phyloP scores from a whole-genome alignment of 2,888 invertebrate genomes.

The Apodemia duryi region DNA sequence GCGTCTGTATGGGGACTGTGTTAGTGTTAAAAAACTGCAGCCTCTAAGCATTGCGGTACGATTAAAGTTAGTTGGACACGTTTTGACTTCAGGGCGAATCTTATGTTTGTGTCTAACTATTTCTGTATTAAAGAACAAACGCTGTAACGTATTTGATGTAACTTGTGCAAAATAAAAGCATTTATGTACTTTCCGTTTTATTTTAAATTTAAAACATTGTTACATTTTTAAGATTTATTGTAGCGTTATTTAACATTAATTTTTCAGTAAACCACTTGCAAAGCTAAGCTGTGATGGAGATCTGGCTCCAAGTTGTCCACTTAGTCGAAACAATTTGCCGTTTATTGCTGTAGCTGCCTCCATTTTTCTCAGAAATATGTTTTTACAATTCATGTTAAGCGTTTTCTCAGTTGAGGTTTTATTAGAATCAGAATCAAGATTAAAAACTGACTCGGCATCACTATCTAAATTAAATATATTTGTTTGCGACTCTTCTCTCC shows the following conservation, averaged over 20 bases:
- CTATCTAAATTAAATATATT: slow-evolving; percentile 56
- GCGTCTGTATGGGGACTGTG: too few relatives aligned
- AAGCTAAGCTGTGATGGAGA: slow-evolving; percentile 58
- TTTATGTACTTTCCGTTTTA: slow-evolving; percentile 18
- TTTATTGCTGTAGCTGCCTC: slow-evolving; percentile 65
- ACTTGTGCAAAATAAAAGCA: slow-evolving; percentile 16
- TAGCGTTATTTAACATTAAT: neutral
- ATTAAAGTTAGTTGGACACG: neutral
- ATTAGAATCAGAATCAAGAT: slow-evolving; percentile 60
- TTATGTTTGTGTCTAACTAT: neutral
- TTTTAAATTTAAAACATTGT: neutral
- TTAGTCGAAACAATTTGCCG: slow-evolving; percentile 58
- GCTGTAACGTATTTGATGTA: slow-evolving; percentile 3
- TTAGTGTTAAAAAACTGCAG: too few relatives aligned
- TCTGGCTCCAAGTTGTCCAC: slow-evolving; percentile 50
- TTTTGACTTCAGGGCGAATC: neutral
- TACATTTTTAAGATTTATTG: slow-evolving; percentile 1
- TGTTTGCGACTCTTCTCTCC: slow-evolving; percentile 68
- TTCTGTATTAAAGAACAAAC: neutral
- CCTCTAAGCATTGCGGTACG: too few relatives aligned
- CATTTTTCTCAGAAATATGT: slow-evolving; percentile 66
- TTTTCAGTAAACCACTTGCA: slow-evolving; percentile 32
- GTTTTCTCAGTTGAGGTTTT: slow-evolving; percentile 64
- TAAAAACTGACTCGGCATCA: slow-evolving; percentile 63
- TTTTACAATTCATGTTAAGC: slow-evolving; percentile 55